Conservation (phyloP, 2,113 vertebrate species). For the Hippocampus guttulatus region DNA sequence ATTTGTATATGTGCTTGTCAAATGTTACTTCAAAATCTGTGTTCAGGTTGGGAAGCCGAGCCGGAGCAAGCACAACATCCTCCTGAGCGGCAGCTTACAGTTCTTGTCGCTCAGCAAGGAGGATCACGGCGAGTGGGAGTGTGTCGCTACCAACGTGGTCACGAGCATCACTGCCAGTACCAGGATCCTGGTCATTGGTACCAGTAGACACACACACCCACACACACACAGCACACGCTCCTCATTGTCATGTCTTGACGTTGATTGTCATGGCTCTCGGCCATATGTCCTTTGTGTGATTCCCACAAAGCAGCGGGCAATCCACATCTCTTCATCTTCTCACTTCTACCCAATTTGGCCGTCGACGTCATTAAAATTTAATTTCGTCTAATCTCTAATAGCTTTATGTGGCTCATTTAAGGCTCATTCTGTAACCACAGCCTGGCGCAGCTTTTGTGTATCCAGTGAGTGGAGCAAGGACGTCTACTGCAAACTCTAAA, state of each 20-base stretch:
- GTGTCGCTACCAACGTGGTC: constrained; percentile 94
- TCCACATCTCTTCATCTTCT: constrained; percentile 24
- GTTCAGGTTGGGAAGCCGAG: constrained; percentile 96
- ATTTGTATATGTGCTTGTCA: not conserved
- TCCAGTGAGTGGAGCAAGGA: constrained; percentile 24
- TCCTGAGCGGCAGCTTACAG: constrained; percentile 94
- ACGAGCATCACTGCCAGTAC: constrained; percentile 99
- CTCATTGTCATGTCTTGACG: constrained; percentile 6
- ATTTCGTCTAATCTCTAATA: constrained; percentile 40
- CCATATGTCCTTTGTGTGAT: constrained; percentile 17
- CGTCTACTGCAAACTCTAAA: constrained; percentile 10
- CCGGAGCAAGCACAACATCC: constrained; percentile 95
- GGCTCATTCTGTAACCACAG: constrained; percentile 17
- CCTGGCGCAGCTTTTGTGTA: constrained; percentile 22
- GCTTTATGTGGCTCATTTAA: constrained; percentile 32
- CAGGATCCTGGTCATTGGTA: constrained; percentile 95
- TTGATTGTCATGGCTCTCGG: constrained; percentile 14
- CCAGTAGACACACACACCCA: constrained; percentile 2
- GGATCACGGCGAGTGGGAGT: constrained; percentile 99
- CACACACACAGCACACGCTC: constrained; percentile 13
- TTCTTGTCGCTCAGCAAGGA: constrained; percentile 96
- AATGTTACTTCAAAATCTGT: constrained; percentile 22
- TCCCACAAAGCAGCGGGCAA: constrained; percentile 15
- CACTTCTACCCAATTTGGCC: constrained; percentile 25
- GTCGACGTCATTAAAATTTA: constrained; percentile 38